These are phyloP conservation scores for Cephus runcator DNA, from an alignment of 2,888 invertebrate genomes.

Conservation along the genomic window DNA sequence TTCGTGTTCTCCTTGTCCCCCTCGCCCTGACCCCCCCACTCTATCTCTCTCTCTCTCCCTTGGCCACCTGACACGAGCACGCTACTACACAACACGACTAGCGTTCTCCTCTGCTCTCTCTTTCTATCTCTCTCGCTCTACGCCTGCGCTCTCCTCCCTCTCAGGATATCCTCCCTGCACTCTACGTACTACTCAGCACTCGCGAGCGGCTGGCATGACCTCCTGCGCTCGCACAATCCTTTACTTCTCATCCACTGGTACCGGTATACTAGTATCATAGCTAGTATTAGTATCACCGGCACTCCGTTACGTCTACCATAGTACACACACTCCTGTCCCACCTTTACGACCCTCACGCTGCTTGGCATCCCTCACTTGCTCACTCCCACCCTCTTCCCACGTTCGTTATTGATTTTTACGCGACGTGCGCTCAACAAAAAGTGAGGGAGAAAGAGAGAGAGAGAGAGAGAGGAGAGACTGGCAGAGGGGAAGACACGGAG, in stretches of 20 bases:
- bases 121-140: slow-evolving; percentile 23
- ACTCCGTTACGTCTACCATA: neutral
- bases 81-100: neutral
- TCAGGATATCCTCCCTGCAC: neutral
- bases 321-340: neutral
- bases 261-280: neutral
- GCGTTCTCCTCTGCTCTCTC: neutral
- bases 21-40: neutral
- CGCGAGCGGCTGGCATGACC: neutral
- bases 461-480: slow-evolving; percentile 13
- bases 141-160: slow-evolving; percentile 18
- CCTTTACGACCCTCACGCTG: neutral
- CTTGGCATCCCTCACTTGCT: neutral
- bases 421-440: slow-evolving; percentile 41
- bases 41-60: neutral
- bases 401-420: slow-evolving; percentile 63
- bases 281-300: neutral
- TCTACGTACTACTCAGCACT: neutral
- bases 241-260: neutral
- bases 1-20: neutral
- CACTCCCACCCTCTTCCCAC: slow-evolving; percentile 27
- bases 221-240: neutral
- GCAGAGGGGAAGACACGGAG: slow-evolving; percentile 17
- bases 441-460: slow-evolving; percentile 4
- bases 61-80: slow-evolving; percentile 46